phyloP scores from a whole-genome alignment of 2,888 invertebrate species.

The Tolmerus cingulatus region DNA sequence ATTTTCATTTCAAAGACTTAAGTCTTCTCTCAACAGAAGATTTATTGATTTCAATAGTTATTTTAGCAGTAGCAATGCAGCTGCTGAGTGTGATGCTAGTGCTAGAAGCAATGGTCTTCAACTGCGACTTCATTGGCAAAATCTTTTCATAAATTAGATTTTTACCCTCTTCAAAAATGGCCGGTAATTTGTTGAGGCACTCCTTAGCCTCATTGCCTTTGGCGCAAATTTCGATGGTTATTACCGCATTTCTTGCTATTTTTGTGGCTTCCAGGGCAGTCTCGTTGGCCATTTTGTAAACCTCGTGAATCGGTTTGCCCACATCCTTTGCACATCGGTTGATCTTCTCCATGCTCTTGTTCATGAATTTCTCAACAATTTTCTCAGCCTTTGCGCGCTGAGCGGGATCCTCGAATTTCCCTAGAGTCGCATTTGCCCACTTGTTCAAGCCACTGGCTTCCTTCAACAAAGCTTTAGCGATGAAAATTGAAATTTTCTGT shows the following conservation, averaged over 20 bases:
- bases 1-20: background rate
- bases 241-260: background rate
- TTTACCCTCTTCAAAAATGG: background rate
- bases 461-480: background rate
- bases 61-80: background rate
- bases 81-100: background rate
- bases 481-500: background rate
- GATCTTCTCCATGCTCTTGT: background rate
- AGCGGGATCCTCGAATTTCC: background rate
- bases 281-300: background rate
- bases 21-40: background rate
- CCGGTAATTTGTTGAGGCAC: background rate
- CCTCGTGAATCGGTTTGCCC: background rate
- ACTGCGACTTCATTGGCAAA: background rate
- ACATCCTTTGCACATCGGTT: background rate
- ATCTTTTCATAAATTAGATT: background rate
- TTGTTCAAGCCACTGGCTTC: conserved; percentile 17
- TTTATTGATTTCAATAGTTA: conserved; percentile 12
- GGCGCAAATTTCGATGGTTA: background rate
- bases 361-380: conserved; percentile 1
- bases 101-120: background rate
- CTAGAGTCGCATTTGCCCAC: background rate
- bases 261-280: conserved; percentile 10
- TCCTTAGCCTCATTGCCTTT: background rate
- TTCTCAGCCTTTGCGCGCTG: background rate